Evolutionary conservation across 2,113 vertebrate genomes (phyloP).

Genomic region (Megaptera novaeangliae): DNA sequence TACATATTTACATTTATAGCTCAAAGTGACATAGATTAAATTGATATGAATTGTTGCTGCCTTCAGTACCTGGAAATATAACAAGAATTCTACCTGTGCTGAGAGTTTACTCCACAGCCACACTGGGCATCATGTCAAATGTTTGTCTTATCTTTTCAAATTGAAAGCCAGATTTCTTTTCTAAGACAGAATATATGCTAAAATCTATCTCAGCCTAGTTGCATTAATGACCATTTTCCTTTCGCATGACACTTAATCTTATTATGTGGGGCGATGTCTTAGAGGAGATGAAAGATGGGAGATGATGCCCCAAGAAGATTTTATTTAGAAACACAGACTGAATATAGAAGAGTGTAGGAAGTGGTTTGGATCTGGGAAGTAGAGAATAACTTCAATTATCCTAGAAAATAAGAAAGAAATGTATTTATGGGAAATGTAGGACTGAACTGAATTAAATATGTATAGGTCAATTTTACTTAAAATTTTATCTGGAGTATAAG

Average conservation of each 20-base stretch:
- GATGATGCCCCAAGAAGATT: not conserved
- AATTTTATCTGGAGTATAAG: not conserved
- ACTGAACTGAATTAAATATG: not conserved
- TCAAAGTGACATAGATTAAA: not conserved
- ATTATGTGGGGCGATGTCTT: not conserved
- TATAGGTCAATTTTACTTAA: not conserved
- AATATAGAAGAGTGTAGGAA: not conserved
- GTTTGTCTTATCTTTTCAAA: constrained; percentile 12
- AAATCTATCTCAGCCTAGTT: not conserved
- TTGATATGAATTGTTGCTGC: not conserved
- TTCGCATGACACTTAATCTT: not conserved
- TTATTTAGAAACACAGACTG: not conserved
- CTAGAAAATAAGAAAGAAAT: not conserved
- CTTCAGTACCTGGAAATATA: not conserved
- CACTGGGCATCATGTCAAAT: not conserved
- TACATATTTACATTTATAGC: not conserved
- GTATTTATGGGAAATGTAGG: not conserved
- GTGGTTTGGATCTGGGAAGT: not conserved
- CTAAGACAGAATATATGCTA: not conserved
- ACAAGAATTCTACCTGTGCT: not conserved
- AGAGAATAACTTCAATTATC: not conserved
- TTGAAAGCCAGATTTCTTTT: not conserved
- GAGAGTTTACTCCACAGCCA: not conserved
- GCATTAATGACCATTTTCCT: not conserved
- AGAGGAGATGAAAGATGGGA: not conserved